A percentile compares a stretch with the other conserved stretches of the same genome.
These are phyloP conservation scores for Adineta ricciae DNA, from an alignment of 2,888 invertebrate genomes.

Conservation along the genomic window DNA sequence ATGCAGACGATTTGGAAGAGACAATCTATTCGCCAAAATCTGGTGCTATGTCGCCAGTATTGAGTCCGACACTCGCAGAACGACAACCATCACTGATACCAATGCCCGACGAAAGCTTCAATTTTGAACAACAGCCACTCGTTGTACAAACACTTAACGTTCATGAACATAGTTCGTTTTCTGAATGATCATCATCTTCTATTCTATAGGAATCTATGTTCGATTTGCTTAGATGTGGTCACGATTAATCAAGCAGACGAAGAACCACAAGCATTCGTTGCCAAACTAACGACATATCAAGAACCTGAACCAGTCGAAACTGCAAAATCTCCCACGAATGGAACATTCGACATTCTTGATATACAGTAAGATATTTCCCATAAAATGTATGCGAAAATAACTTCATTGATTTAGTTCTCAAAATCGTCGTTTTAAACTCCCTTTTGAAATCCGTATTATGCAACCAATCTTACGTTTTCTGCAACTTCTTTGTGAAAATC, in stretches of 20 bases:
- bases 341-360: not conserved
- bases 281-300: not conserved
- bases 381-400: not conserved
- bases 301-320: not conserved
- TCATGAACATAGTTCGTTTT: not conserved
- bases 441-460: conserved; percentile 78
- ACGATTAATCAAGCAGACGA: not conserved
- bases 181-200: not conserved
- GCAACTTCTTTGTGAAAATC: conserved; percentile 95
- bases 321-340: not conserved
- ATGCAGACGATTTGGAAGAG: not conserved
- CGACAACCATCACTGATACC: not conserved
- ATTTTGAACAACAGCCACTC: not conserved
- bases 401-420: not conserved
- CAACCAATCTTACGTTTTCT: conserved; percentile 86
- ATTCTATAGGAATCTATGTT: not conserved
- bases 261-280: not conserved
- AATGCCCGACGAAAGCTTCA: not conserved
- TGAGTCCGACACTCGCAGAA: not conserved
- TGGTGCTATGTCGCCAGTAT: not conserved
- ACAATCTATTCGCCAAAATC: not conserved
- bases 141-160: not conserved
- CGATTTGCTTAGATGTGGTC: not conserved
- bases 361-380: not conserved
- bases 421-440: not conserved